Base-by-base conservation (phyloP, 2,113 vertebrate species). In the Loxodonta africana region DNA sequence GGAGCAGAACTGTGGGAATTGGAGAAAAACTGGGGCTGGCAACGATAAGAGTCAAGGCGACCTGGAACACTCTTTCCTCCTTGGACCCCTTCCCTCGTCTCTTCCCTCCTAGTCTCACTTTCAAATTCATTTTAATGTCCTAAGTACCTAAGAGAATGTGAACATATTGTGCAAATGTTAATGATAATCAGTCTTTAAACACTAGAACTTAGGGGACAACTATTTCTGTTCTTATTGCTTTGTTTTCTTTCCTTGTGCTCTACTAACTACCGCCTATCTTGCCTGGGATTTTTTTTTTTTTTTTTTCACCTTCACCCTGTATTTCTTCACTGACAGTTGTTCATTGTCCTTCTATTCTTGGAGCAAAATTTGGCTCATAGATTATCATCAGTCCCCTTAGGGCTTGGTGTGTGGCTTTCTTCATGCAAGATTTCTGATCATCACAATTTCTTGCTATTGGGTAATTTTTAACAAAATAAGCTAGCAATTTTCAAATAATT, bases 391-490 rank as follows among this genome's bases (percentile, higher is more conserved):
- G 30, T 92, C 44, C 6, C 20, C 67, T 81, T 62, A 80, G 57
- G 0, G 0, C 8, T 73, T n/a, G 84, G 44, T 92, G 30, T 48
- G 65, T 60, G 30, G 44, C 28, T 88, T 41, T 90, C 23, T 93
- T 41, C 73, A 73, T 7, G 71, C 33, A 90, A 74, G 33, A 83
- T 82, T 96, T 95, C 65, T 60, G 48, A 91, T 95, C 18, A 46
- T 81, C 65, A 94, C 44, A 76, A 48, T 88, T 62, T 84, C 44
- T 87, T 90, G 48, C 51, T 92, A 11, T 77, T 90, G 60, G 28
- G 46, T 95, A 93, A n/a, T 94, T 86, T 84, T 90, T 82, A 94
- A 91, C 37, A 91, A 95, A 92, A 92, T 88, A 84, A 90, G 17
- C 30, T 90, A 30, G 53, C 37, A 89, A 25, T 65, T 97, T 77